phyloP scores from a whole-genome alignment of 2,113 vertebrate species.

The Nesoenas mayeri region DNA sequence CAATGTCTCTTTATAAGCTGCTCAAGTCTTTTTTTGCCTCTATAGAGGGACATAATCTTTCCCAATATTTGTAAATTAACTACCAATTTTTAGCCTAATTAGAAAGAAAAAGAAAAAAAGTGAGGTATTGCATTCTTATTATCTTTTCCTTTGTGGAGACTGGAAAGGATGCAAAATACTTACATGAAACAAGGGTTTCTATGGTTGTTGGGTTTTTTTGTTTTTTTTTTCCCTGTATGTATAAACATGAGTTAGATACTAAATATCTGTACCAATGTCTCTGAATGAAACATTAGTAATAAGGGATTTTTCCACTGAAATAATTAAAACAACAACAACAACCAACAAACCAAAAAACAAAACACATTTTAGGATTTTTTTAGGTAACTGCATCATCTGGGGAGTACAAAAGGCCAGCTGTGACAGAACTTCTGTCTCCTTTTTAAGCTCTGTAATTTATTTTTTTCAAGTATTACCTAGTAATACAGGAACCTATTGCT shows the following conservation, averaged over 20 bases:
- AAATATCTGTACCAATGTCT: background rate
- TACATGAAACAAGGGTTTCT: background rate
- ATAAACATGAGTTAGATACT: background rate
- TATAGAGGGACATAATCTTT: background rate
- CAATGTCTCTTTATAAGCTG: background rate
- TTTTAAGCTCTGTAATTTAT: background rate
- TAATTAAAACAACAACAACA: background rate
- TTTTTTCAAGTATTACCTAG: background rate
- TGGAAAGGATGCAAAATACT: background rate
- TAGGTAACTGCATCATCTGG: background rate
- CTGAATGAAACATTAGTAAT: background rate
- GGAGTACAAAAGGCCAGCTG: background rate
- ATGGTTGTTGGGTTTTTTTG: too few relatives aligned
- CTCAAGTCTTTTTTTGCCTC: background rate
- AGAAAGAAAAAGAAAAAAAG: background rate
- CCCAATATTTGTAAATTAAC: background rate
- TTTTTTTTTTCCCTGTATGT: background rate
- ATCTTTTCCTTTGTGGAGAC: background rate
- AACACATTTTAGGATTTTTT: background rate
- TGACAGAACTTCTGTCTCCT: background rate
- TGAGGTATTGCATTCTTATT: background rate
- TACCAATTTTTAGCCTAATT: background rate
- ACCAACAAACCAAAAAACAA: too few relatives aligned
- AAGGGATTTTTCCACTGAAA: background rate
- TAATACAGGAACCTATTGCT: background rate